A percentile compares a stretch with the other conserved stretches of the same genome.
phyloP scores from a whole-genome alignment of 2,113 vertebrate species.

The Oreochromis aureus region DNA sequence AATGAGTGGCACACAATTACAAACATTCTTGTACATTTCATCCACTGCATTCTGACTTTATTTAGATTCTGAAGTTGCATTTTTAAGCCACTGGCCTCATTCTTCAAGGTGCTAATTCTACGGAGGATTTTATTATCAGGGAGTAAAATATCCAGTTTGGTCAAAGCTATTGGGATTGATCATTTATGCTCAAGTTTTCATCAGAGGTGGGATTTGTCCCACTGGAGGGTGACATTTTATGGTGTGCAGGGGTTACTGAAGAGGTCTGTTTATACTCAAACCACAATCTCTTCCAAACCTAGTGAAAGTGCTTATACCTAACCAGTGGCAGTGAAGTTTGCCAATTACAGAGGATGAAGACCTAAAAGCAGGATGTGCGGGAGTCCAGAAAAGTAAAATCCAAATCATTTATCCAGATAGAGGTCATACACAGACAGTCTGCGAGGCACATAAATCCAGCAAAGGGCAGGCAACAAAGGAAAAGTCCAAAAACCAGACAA shows the following conservation, averaged over 20 bases:
- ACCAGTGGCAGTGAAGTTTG: background rate
- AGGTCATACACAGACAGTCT: background rate
- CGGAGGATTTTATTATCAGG: fast-evolving
- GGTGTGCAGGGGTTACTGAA: background rate
- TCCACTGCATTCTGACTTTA: background rate
- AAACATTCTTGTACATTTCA: background rate
- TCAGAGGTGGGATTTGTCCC: background rate
- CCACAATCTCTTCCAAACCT: background rate
- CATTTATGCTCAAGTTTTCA: background rate
- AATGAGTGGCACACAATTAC: background rate
- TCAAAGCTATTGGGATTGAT: background rate
- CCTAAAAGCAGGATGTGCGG: background rate
- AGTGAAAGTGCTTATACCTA: background rate
- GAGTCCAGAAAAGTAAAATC: background rate
- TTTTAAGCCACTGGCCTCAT: background rate
- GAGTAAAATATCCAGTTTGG: background rate
- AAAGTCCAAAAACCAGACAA: background rate
- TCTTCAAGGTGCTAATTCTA: background rate
- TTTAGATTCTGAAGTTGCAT: background rate
- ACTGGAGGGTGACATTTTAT: background rate
- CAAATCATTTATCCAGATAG: background rate
- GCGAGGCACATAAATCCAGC: background rate
- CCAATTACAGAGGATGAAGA: background rate
- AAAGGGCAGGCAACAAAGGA: background rate
- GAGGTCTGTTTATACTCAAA: background rate